These are phyloP conservation scores for Telenomus remus DNA, from an alignment of 1,140 invertebrate species.

Conservation along the genomic window DNA sequence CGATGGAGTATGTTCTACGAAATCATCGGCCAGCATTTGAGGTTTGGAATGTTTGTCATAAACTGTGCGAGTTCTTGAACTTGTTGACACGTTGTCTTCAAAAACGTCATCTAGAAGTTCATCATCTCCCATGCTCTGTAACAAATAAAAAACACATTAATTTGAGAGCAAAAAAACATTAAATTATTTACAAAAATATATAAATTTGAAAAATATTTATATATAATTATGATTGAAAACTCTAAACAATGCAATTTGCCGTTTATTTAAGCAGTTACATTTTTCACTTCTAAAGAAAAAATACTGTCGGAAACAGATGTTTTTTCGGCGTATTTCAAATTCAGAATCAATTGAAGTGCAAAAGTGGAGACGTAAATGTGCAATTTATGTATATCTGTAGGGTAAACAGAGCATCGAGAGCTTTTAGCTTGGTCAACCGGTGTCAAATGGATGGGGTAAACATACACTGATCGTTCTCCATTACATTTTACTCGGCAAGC, in stretches of 20 bases:
- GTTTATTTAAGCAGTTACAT: no score
- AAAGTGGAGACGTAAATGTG: no score
- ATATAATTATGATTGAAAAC: no score
- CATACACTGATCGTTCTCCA: constrained; percentile 50
- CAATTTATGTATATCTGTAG: constrained; percentile 17
- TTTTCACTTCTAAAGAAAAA: no score
- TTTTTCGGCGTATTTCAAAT: no score
- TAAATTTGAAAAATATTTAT: no score
- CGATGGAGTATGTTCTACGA: constrained; percentile 77
- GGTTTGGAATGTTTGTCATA: constrained; percentile 52
- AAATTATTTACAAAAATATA: not conserved
- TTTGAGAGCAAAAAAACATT: no score
- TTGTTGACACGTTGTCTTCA: constrained; percentile 75
- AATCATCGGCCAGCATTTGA: constrained; percentile 34
- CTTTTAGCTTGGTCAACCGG: constrained; percentile 42
- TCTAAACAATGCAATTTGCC: no score
- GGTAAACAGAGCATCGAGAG: constrained; percentile 33
- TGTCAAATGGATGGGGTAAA: constrained; percentile 35
- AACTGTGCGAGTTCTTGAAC: constrained; percentile 6
- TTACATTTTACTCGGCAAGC: constrained; percentile 57
- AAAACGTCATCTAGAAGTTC: constrained; percentile 90
- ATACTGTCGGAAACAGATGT: not conserved
- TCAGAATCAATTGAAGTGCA: no score
- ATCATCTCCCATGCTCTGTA: constrained; percentile 71
- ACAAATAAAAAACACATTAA: constrained; percentile 4